Base-by-base conservation (phyloP, 37 sponge, comb jelly and placozoan species). In the Cladorhizidae sp. region DNA sequence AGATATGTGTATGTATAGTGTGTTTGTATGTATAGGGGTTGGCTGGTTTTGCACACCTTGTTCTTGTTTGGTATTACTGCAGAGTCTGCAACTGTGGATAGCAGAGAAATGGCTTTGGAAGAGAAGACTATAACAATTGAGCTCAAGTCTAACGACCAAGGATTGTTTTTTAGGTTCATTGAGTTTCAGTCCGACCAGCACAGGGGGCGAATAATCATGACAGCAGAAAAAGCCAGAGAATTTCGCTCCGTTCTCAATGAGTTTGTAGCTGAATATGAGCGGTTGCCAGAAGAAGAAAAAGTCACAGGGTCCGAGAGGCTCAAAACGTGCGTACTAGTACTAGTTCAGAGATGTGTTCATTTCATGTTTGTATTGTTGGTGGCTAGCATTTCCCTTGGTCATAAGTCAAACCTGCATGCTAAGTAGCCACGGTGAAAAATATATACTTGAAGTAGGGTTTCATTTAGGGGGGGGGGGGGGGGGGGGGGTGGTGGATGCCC, bases 81-180 rank as follows among this genome's bases (percentile, higher is more conserved):
- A 56, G 33, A 62, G 40, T 63, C 41, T 32, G 63, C 37, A n/a
- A 61, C 8, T 25, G 26, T 95, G 70, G 92, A 82, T 23, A 73
- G 79, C 21, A 59, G 55, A 20, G 84, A 84, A 18, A 45, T 95
- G 45, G 86, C 87, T 1, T 40, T 92, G 18, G 91, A 86, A 39
- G 52, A 71, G 28, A 91, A 91, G 86, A 91, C 51, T 23, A 82
- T 88, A 42, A 70, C 62, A 35, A 83, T 95, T 54, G 93, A 92
- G 28, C 32, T 92, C 29, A 95, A 87, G 70, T 78, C 81, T 18
- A 95, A 95, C 40, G 88, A 92, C 28, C 93, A 88, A 40, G 96
- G 96, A 18, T 50, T 75, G 39, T 95, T 92, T 70, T 59, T 95
- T 5, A 86, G 80, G 70, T 86, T 93, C 22, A 22, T 89, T 12